Conservation (phyloP, 2,797 vertebrate species). For the Epinephelus coioides region DNA sequence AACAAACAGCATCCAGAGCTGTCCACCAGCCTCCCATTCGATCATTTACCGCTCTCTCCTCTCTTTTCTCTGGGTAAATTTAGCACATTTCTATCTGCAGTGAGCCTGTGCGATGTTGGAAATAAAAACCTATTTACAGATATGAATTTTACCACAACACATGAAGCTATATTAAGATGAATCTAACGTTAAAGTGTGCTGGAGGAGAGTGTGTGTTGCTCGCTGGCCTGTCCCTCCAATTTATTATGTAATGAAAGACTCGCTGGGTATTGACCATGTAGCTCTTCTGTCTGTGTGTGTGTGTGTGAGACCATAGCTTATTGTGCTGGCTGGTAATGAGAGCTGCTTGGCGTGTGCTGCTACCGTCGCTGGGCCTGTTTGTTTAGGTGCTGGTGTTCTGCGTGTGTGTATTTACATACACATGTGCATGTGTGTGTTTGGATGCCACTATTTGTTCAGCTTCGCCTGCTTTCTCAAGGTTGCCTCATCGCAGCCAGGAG, state of each 20-base stretch:
- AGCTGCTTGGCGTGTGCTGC: slow-evolving; percentile 66
- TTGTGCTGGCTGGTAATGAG: slow-evolving; percentile 75
- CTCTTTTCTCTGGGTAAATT: not conserved
- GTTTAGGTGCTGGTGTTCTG: slow-evolving; percentile 66
- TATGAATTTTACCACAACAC: not conserved
- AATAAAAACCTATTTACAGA: not conserved
- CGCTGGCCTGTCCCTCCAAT: not conserved
- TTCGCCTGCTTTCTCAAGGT: slow-evolving; percentile 70
- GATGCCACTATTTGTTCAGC: slow-evolving; percentile 74
- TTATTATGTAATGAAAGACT: slow-evolving; percentile 29
- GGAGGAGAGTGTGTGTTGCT: not conserved
- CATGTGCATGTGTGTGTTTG: slow-evolving; percentile 33
- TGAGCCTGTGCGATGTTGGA: not conserved
- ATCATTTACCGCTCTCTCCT: not conserved
- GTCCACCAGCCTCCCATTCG: slow-evolving; percentile 48
- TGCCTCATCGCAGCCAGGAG: slow-evolving; percentile 59
- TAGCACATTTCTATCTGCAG: not conserved
- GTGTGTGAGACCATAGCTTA: slow-evolving; percentile 47
- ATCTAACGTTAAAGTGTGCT: not conserved
- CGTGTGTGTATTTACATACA: slow-evolving; percentile 52
- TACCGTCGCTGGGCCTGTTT: slow-evolving; percentile 50
- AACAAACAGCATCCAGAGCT: slow-evolving; percentile 62
- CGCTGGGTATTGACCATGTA: slow-evolving; percentile 10
- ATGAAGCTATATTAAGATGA: not conserved
- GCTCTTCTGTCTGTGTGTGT: slow-evolving; percentile 14